Conservation (phyloP, 2,888 invertebrate genomes). For the Pogonocherus hispidulus region DNA sequence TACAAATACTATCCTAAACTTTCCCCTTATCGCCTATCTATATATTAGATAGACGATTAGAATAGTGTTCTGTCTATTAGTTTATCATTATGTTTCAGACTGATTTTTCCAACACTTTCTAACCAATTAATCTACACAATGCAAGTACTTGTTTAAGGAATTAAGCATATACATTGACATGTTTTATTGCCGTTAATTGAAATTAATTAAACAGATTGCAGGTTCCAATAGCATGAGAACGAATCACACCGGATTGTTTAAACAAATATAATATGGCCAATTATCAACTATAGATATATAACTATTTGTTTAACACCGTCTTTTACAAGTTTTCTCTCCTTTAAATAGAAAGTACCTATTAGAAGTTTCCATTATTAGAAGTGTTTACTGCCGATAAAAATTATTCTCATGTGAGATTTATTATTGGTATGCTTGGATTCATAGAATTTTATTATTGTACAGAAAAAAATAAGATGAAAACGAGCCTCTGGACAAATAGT, state of each 20-base stretch:
- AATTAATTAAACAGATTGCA: background rate
- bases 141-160: background rate
- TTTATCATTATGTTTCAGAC: background rate
- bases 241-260: background rate
- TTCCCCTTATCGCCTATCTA: background rate
- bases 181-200: background rate
- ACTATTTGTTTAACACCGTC: background rate
- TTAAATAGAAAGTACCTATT: conserved; percentile 3
- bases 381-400: background rate
- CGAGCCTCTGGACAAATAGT: too few relatives aligned
- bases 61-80: background rate
- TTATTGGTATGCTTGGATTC: too few relatives aligned
- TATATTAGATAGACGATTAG: background rate
- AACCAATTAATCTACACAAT: background rate
- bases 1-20: background rate
- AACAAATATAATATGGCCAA: background rate
- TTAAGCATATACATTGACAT: background rate
- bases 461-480: too few relatives aligned
- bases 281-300: background rate
- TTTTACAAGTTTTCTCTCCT: background rate
- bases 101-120: background rate
- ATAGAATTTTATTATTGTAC: too few relatives aligned
- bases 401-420: too few relatives aligned
- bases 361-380: too few relatives aligned
- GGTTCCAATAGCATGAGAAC: background rate